phyloP scores from a whole-genome alignment of 2,113 vertebrate species.

The Azemiops feae region DNA sequence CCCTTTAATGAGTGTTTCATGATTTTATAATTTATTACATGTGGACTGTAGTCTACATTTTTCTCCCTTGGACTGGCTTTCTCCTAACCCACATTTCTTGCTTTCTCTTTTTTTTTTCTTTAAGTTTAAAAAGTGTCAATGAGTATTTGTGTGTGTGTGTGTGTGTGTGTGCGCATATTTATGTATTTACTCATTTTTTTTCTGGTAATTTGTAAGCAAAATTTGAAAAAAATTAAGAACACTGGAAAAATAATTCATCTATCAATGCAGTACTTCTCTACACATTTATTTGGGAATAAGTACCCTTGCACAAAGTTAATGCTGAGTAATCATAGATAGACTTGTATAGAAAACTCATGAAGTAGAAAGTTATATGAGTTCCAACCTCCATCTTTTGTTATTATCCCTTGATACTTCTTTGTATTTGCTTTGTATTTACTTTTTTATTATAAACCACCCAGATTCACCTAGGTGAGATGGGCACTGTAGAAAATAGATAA shows the following conservation, averaged over 20 bases:
- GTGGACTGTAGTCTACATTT: neutral
- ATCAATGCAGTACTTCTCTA: neutral
- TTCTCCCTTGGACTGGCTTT: neutral
- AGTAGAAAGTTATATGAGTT: neutral
- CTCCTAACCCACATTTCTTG: neutral
- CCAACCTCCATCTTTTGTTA: neutral
- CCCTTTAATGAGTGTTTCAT: neutral
- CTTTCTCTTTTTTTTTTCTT: neutral
- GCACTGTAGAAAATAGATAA: neutral
- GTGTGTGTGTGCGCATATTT: neutral
- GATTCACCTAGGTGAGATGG: neutral
- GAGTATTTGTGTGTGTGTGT: neutral
- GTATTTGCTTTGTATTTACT: too few species aligned
- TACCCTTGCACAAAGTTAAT: neutral
- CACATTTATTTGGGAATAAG: neutral
- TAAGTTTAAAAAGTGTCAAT: neutral
- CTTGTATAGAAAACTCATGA: neutral
- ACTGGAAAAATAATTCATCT: neutral
- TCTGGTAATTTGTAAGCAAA: neutral
- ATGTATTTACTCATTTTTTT: neutral
- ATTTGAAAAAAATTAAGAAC: neutral
- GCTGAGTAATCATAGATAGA: neutral
- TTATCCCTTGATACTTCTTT: neutral
- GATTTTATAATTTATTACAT: neutral
- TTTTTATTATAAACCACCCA: too few species aligned